Conservation (phyloP, 1,140 invertebrate genomes). For the Heterodera schachtii region DNA sequence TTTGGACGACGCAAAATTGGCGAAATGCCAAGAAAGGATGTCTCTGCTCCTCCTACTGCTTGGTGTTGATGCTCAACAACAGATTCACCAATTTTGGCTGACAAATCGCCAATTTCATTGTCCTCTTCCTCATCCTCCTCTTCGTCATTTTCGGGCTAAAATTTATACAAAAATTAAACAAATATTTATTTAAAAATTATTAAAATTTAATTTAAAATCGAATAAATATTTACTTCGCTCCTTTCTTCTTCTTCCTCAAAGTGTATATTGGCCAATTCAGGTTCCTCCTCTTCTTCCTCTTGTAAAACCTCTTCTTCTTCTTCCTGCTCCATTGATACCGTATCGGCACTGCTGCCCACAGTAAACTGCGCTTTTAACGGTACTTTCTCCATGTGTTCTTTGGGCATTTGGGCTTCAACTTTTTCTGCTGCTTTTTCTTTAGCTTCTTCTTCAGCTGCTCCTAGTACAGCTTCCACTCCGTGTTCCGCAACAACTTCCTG, state of each 20-base stretch:
- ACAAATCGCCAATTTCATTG: constrained; percentile 9
- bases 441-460: not conserved
- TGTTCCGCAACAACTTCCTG: not conserved
- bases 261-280: not conserved
- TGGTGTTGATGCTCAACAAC: not conserved
- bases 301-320: too few relatives aligned
- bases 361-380: too few relatives aligned
- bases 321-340: too few relatives aligned
- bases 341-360: too few relatives aligned
- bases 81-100: not conserved
- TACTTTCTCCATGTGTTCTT: too few relatives aligned
- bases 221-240: not conserved
- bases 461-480: not conserved
- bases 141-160: not conserved
- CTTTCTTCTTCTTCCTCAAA: not conserved
- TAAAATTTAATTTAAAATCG: too few relatives aligned
- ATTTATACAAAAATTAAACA: too few relatives aligned
- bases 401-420: not conserved
- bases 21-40: constrained; percentile 20
- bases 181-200: too few relatives aligned
- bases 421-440: not conserved
- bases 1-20: constrained; percentile 20
- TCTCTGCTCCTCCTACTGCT: not conserved
- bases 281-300: not conserved
- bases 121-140: constrained; percentile 10